Percentiles rank a stretch among this genome's conserved stretches.
These are phyloP conservation scores for Musca vetustissima DNA, from an alignment of 1,140 invertebrate genomes.

Conservation along the genomic window DNA sequence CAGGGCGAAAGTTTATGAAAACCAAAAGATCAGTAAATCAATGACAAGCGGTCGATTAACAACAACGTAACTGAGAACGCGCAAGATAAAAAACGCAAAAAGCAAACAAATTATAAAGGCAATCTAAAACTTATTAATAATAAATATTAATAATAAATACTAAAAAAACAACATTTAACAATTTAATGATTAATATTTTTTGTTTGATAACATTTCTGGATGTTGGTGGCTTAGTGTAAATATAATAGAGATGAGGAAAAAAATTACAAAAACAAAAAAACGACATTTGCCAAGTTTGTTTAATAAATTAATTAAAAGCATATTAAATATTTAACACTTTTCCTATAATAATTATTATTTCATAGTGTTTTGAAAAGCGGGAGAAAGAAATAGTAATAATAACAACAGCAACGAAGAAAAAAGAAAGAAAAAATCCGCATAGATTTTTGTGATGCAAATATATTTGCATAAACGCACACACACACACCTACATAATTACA, in stretches of 20 bases:
- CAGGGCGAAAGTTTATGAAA: conserved; percentile 15
- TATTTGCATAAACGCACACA: too few species aligned
- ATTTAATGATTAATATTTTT: conserved; percentile 16
- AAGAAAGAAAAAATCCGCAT: too few species aligned
- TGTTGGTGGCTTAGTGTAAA: not conserved
- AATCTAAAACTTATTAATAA: conserved; percentile 26
- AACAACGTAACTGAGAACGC: conserved; percentile 4
- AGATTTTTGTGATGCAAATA: too few species aligned
- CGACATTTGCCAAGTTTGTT: not conserved
- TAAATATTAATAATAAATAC: too few species aligned
- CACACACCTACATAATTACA: too few species aligned
- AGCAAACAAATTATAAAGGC: not conserved
- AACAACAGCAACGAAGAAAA: conserved; percentile 31
- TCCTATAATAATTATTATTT: conserved; percentile 44
- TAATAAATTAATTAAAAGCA: conserved; percentile 28
- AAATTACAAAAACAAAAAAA: conserved; percentile 10
- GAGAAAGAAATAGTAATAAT: too few species aligned
- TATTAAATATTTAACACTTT: conserved; percentile 23
- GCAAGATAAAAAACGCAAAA: not conserved
- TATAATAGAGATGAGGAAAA: not conserved
- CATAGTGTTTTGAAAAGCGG: conserved; percentile 47
- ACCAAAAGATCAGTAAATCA: conserved; percentile 46
- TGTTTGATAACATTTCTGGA: not conserved
- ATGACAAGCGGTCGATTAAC: conserved; percentile 37
- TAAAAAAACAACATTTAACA: too few species aligned